These are phyloP conservation scores for Hydrotaea diabolus DNA, from an alignment of 2,888 invertebrate genomes.

Conservation along the genomic window DNA sequence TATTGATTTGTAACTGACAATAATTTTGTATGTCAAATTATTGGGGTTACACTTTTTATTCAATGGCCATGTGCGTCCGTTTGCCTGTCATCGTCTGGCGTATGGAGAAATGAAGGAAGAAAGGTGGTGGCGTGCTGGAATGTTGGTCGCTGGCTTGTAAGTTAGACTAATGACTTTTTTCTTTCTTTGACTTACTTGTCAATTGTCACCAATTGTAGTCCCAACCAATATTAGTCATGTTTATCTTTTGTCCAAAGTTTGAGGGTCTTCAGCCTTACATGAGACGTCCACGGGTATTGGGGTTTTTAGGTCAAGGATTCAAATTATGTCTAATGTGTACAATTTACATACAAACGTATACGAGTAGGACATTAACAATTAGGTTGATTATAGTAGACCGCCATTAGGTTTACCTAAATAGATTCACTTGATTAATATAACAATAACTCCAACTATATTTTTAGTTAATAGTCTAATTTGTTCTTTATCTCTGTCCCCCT, in stretches of 20 bases:
- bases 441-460: neutral
- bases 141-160: neutral
- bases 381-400: neutral
- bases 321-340: neutral
- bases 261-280: neutral
- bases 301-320: constrained; percentile 17
- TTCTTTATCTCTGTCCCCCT: no score
- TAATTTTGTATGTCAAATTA: constrained; percentile 13
- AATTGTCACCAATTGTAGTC: neutral
- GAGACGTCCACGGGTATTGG: neutral
- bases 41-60: neutral
- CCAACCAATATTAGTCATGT: neutral
- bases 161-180: neutral
- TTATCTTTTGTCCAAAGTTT: neutral
- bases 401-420: constrained; percentile 19
- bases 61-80: neutral
- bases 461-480: neutral
- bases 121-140: no score
- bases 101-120: neutral
- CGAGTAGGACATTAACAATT: neutral
- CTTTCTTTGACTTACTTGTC: neutral
- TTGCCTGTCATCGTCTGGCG: neutral
- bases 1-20: constrained; percentile 25
- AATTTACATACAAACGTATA: no score
- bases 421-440: neutral